Percentiles rank a stretch among this genome's conserved stretches.
phyloP scores from a whole-genome alignment of 2,888 invertebrate species.

The Acleris cristana region DNA sequence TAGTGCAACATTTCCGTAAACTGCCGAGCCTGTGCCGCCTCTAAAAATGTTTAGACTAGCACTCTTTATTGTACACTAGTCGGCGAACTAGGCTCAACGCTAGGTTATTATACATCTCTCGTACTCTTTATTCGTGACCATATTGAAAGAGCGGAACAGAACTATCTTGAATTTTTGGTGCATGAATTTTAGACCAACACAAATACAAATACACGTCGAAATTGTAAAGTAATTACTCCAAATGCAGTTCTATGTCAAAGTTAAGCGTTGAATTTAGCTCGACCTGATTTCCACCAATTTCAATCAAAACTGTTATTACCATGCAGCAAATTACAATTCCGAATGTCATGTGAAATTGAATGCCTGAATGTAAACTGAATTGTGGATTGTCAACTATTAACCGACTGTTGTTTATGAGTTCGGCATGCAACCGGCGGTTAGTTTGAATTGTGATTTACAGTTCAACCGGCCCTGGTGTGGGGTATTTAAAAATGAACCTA shows the following conservation, averaged over 20 bases:
- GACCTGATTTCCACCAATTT: conserved; percentile 8
- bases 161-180: no score
- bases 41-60: no score
- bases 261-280: conserved; percentile 20
- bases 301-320: conserved; percentile 9
- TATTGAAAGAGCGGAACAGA: no score
- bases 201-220: neutral
- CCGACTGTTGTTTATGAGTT: conserved; percentile 14
- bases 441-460: conserved; percentile 32
- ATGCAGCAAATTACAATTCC: conserved; percentile 5
- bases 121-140: no score
- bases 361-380: conserved; percentile 20
- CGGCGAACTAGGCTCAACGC: no score
- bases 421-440: conserved; percentile 24
- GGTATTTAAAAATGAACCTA: neutral
- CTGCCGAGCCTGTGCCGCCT: no score
- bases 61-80: no score
- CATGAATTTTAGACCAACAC: no score
- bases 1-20: no score
- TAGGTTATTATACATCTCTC: no score
- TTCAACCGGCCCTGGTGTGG: neutral
- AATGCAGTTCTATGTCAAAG: conserved; percentile 10
- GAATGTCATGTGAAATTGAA: conserved; percentile 11
- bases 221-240: conserved; percentile 6
- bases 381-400: conserved; percentile 21